Percentiles rank a stretch among this genome's conserved stretches.
Conservation (phyloP, 2,888 invertebrate genomes). For the Leptinotarsa rubiginosa region DNA sequence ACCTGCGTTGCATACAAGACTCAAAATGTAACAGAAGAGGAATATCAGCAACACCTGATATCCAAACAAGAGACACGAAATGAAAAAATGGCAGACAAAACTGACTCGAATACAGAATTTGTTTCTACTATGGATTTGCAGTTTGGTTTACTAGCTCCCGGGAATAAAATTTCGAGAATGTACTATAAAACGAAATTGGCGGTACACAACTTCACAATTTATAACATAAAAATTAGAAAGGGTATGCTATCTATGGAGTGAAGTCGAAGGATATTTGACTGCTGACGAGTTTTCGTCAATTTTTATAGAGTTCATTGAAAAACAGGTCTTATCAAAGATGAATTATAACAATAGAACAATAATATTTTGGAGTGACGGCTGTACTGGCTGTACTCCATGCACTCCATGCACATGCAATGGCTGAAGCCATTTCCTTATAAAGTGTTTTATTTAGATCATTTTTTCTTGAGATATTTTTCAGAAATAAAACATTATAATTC, state of each 20-base stretch:
- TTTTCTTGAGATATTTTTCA: too few species aligned
- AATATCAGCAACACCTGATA: background rate
- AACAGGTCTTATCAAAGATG: too few species aligned
- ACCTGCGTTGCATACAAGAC: background rate
- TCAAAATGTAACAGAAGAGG: background rate
- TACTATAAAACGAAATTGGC: background rate
- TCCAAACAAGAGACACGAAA: conserved; percentile 15
- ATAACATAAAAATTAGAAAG: conserved; percentile 25
- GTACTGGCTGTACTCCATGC: too few species aligned
- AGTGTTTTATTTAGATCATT: too few species aligned
- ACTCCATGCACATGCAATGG: too few species aligned
- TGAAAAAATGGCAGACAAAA: conserved; percentile 25
- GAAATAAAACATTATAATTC: too few species aligned
- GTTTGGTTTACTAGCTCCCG: conserved; percentile 18
- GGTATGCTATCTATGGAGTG: conserved; percentile 32
- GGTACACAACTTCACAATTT: conserved; percentile 34
- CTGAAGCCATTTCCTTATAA: too few species aligned
- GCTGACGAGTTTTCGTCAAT: conserved; percentile 27
- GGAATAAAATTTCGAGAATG: conserved; percentile 20
- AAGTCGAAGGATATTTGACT: conserved; percentile 22
- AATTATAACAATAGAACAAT: too few species aligned
- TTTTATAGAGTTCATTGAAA: too few species aligned
- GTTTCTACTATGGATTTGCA: conserved; percentile 31
- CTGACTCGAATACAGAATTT: conserved; percentile 11
- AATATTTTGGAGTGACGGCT: too few species aligned